Evolutionary conservation across 1,140 invertebrate species (phyloP).

Genomic region (Idris sp.): DNA sequence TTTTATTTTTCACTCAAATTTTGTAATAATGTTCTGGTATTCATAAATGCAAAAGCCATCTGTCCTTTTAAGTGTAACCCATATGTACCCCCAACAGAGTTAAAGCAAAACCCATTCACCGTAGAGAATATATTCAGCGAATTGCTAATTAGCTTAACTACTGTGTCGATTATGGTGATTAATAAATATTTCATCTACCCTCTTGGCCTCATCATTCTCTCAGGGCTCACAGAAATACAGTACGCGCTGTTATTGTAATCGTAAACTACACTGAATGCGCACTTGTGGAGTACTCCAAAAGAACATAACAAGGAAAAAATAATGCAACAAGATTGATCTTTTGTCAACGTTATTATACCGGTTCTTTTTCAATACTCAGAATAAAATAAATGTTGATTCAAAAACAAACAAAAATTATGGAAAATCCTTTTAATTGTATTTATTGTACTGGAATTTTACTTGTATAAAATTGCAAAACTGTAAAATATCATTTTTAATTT

Average conservation of each 20-base stretch:
- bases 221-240: conserved; percentile 25
- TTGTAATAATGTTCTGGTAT: conserved; percentile 15
- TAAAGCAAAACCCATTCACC: conserved; percentile 60
- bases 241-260: conserved; percentile 23
- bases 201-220: conserved; percentile 41
- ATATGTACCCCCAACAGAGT: conserved; percentile 69
- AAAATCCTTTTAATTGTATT: too few species aligned
- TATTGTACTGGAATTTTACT: too few species aligned
- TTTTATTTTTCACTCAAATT: too few species aligned
- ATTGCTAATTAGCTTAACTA: conserved; percentile 71
- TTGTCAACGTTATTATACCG: conserved; percentile 32
- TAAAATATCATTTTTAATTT: too few species aligned
- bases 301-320: conserved; percentile 50
- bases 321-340: conserved; percentile 53
- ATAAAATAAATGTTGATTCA: too few species aligned
- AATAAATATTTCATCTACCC: conserved; percentile 47
- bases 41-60: conserved; percentile 60
- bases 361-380: conserved; percentile 30
- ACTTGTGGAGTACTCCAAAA: conserved; percentile 30
- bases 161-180: conserved; percentile 61
- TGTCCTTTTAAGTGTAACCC: too few species aligned
- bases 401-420: too few species aligned
- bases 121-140: conserved; percentile 72
- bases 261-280: conserved; percentile 23
- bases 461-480: too few species aligned